Conservation (phyloP, 37 sponge, comb jelly and placozoan species). For the Aphrocallistes beatrix region DNA sequence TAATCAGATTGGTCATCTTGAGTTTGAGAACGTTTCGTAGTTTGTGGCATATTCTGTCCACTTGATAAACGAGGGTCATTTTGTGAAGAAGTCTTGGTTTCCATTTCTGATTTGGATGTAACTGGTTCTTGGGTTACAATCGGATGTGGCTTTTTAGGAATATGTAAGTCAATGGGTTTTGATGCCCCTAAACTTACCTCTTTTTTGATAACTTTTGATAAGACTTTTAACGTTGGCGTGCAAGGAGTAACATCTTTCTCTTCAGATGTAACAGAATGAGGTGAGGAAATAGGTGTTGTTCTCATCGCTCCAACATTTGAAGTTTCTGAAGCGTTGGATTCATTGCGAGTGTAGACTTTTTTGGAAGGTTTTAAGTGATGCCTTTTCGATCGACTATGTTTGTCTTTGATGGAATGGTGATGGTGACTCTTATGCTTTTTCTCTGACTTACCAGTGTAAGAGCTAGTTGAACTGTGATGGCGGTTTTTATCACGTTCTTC, state of each 20-base stretch:
- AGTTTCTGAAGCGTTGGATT: not conserved
- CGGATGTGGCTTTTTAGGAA: not conserved
- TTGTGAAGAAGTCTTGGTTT: not conserved
- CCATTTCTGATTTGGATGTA: not conserved
- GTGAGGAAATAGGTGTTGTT: not conserved
- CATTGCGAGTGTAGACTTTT: not conserved
- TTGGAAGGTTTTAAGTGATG: not conserved
- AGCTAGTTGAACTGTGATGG: not conserved
- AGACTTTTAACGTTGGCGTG: not conserved
- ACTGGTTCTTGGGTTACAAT: not conserved
- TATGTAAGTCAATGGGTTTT: not conserved
- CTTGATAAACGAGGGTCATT: not conserved
- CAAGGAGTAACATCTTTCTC: not conserved
- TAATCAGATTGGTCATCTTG: not conserved
- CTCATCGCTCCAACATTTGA: not conserved
- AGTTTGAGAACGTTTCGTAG: not conserved
- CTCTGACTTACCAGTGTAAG: not conserved
- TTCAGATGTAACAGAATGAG: not conserved
- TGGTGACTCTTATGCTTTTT: not conserved
- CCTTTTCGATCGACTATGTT: not conserved
- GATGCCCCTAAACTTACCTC: not conserved
- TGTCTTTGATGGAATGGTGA: not conserved
- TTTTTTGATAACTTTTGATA: not conserved
- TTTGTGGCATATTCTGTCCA: not conserved
- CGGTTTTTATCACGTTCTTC: not conserved